These are phyloP conservation scores for Scomber scombrus DNA, from an alignment of 2,113 vertebrate species.

Conservation along the genomic window DNA sequence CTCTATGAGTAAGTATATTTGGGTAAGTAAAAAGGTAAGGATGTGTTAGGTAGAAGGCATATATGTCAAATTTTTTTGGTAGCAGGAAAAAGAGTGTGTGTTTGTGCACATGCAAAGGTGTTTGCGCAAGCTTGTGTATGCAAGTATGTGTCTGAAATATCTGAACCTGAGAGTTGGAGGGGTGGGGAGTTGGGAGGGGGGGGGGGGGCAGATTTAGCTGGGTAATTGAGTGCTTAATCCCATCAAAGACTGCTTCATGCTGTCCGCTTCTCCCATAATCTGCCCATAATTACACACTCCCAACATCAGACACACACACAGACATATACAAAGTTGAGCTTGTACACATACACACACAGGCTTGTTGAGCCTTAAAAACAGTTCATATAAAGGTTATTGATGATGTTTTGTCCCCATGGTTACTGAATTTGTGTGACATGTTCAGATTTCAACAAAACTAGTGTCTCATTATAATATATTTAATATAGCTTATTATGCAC, in stretches of 20 bases:
- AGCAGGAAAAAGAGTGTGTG: background rate
- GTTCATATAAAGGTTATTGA: constrained; percentile 38
- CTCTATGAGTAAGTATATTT: background rate
- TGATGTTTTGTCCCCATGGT: constrained; percentile 21
- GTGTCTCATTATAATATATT: background rate
- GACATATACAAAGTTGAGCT: constrained; percentile 30
- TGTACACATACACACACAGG: constrained; percentile 17
- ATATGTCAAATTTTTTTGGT: background rate
- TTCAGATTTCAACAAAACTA: background rate
- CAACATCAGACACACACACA: constrained; percentile 53
- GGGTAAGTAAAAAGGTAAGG: background rate
- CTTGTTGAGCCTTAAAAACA: constrained; percentile 17
- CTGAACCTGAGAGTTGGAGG: constrained; percentile 33
- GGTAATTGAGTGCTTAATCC: constrained; percentile 85
- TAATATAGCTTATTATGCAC: background rate
- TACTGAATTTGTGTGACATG: constrained; percentile 9
- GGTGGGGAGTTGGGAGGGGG: constrained; percentile 8
- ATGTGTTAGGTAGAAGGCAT: too few relatives aligned
- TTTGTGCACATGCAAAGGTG: constrained; percentile 19
- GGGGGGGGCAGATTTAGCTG: constrained; percentile 66
- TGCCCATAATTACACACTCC: constrained; percentile 80
- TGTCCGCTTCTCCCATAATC: constrained; percentile 77
- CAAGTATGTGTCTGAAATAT: constrained; percentile 17
- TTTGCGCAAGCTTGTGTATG: constrained; percentile 6
- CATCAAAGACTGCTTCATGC: constrained; percentile 82